These are phyloP conservation scores for Lithobates pipiens DNA, from an alignment of 2,797 vertebrate genomes.

Conservation along the genomic window DNA sequence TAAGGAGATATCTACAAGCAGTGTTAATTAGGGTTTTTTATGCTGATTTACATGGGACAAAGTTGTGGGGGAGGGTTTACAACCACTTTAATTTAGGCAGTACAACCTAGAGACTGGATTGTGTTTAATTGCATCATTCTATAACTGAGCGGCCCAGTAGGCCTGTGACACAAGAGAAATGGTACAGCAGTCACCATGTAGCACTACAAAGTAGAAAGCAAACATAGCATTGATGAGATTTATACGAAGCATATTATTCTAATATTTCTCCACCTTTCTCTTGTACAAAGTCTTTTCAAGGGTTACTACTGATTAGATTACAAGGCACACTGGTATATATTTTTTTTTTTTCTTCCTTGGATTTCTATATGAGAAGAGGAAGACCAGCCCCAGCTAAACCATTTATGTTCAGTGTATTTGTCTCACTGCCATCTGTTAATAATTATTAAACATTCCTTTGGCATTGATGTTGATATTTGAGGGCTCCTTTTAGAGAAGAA, in stretches of 20 bases:
- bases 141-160: too few species aligned
- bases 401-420: slow-evolving; percentile 30
- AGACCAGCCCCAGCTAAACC: slow-evolving; percentile 22
- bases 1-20: too few species aligned
- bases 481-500: slow-evolving; percentile 33
- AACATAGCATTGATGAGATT: too few species aligned
- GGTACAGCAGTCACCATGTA: background rate
- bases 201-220: background rate
- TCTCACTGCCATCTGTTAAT: slow-evolving; percentile 48
- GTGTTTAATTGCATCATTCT: too few species aligned
- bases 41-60: too few species aligned
- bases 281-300: background rate
- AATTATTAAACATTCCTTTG: slow-evolving; percentile 59
- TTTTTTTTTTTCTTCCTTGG: background rate
- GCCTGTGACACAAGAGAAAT: background rate
- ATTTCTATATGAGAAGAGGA: slow-evolving; percentile 20
- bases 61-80: too few species aligned
- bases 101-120: too few species aligned
- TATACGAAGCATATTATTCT: background rate
- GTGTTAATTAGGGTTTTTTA: too few species aligned
- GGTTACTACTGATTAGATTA: background rate
- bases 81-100: too few species aligned
- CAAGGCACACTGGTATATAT: background rate
- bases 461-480: slow-evolving; percentile 55
- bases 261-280: background rate